Evolutionary conservation across 1,140 invertebrate genomes (phyloP).

Genomic region (Drosophila ananassae): DNA sequence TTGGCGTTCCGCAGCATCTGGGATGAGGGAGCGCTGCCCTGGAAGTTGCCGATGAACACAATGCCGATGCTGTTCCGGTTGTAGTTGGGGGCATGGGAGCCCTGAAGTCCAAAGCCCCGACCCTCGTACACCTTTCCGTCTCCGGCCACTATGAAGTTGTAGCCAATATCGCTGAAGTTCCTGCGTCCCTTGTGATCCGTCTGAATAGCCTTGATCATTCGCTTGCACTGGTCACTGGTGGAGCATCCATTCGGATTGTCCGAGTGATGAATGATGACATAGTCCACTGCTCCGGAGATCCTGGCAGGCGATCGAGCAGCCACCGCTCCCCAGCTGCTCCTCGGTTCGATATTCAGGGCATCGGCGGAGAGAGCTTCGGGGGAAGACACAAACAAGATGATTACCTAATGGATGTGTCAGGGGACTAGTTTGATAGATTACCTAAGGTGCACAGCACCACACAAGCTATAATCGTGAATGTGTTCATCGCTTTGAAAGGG

Average conservation of each 20-base stretch:
- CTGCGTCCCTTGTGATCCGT: conserved; percentile 86
- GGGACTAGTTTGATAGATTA: conserved; percentile 50
- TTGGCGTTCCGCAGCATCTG: conserved; percentile 87
- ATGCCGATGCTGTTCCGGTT: conserved; percentile 89
- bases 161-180: conserved; percentile 89
- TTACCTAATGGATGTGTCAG: not conserved
- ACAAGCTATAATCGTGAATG: conserved; percentile 40
- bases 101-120: conserved; percentile 88
- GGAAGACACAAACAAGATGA: not conserved
- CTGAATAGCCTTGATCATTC: conserved; percentile 87
- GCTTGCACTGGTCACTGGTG: conserved; percentile 84
- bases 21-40: conserved; percentile 84
- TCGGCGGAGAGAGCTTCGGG: conserved; percentile 32
- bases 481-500: conserved; percentile 45
- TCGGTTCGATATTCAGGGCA: conserved; percentile 66
- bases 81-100: conserved; percentile 88
- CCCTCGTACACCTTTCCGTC: conserved; percentile 88
- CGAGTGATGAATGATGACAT: conserved; percentile 91
- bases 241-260: conserved; percentile 86
- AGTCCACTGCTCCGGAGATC: conserved; percentile 85
- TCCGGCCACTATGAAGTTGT: conserved; percentile 86
- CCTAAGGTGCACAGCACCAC: conserved; percentile 48
- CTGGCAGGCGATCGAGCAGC: conserved; percentile 68
- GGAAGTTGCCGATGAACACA: conserved; percentile 87
- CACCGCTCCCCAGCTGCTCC: conserved; percentile 75